These are phyloP conservation scores for Microtus pennsylvanicus DNA, from an alignment of 2,113 vertebrate genomes.

Conservation along the genomic window DNA sequence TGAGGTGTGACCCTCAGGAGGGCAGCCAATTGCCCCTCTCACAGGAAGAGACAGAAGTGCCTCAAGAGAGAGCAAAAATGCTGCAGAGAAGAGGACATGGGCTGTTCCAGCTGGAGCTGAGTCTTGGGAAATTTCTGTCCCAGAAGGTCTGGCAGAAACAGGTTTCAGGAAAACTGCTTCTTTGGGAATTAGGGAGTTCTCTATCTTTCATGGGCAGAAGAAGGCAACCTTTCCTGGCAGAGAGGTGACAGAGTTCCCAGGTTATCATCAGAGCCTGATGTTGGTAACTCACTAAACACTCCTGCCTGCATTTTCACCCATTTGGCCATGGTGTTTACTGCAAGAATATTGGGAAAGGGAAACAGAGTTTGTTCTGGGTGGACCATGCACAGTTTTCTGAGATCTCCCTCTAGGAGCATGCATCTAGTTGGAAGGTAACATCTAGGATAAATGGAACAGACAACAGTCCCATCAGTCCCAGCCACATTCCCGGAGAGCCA, in stretches of 20 bases:
- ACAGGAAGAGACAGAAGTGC: background rate
- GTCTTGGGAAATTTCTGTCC: background rate
- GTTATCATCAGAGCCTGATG: conserved; percentile 46
- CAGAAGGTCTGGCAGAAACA: background rate
- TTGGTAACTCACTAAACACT: background rate
- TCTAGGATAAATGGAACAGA: background rate
- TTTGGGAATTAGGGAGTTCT: background rate
- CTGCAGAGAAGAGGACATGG: background rate
- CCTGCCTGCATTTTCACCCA: conserved; percentile 30
- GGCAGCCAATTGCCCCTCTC: background rate
- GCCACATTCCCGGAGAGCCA: background rate
- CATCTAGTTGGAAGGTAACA: background rate
- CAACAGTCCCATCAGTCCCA: background rate
- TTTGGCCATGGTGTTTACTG: background rate
- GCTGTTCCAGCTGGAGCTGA: background rate
- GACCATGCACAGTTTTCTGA: background rate
- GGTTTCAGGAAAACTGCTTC: background rate
- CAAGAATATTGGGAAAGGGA: background rate
- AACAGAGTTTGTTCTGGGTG: background rate
- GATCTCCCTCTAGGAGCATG: background rate
- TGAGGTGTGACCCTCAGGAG: rapidly evolving
- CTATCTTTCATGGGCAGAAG: conserved; percentile 42
- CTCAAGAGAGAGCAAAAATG: background rate
- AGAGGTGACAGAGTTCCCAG: conserved; percentile 38
- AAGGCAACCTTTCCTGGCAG: conserved; percentile 55